These are phyloP conservation scores for Erebia ligea DNA, from an alignment of 2,888 invertebrate species.

Conservation along the genomic window DNA sequence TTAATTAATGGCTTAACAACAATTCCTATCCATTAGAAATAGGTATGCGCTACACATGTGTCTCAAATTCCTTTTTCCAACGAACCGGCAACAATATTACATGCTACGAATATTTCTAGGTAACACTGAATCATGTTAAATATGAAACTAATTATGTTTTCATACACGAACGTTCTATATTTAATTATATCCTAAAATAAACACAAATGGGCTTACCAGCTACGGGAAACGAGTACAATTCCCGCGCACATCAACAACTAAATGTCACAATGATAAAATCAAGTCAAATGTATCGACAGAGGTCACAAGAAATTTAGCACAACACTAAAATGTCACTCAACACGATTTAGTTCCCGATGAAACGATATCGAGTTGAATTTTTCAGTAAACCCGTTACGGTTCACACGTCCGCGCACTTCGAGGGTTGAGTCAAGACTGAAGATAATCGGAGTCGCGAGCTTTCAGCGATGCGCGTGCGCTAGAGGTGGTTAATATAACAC, in stretches of 20 bases:
- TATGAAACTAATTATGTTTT: conserved; percentile 77
- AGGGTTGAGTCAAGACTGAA: conserved; percentile 73
- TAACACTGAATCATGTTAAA: conserved; percentile 63
- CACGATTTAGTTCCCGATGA: conserved; percentile 54
- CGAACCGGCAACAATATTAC: conserved; percentile 34
- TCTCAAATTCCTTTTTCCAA: conserved; percentile 39
- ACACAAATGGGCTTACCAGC: conserved; percentile 74
- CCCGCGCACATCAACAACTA: conserved; percentile 56
- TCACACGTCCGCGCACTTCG: conserved; percentile 54
- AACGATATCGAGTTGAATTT: conserved; percentile 53
- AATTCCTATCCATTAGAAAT: conserved; percentile 22
- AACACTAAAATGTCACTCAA: conserved; percentile 58
- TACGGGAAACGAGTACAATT: conserved; percentile 63
- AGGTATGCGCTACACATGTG: conserved; percentile 36
- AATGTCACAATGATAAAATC: conserved; percentile 40
- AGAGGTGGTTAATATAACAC: no score
- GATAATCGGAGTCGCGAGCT: conserved; percentile 57
- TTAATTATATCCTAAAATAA: conserved; percentile 79
- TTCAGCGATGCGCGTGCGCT: conserved; percentile 75
- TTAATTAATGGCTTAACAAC: neutral
- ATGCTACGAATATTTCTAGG: conserved; percentile 50
- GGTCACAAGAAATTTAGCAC: conserved; percentile 46
- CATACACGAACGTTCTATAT: conserved; percentile 76
- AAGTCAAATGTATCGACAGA: conserved; percentile 42
- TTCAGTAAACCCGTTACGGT: conserved; percentile 43